phyloP scores from a whole-genome alignment of 2,888 invertebrate genomes.

The Iphiclides podalirius region DNA sequence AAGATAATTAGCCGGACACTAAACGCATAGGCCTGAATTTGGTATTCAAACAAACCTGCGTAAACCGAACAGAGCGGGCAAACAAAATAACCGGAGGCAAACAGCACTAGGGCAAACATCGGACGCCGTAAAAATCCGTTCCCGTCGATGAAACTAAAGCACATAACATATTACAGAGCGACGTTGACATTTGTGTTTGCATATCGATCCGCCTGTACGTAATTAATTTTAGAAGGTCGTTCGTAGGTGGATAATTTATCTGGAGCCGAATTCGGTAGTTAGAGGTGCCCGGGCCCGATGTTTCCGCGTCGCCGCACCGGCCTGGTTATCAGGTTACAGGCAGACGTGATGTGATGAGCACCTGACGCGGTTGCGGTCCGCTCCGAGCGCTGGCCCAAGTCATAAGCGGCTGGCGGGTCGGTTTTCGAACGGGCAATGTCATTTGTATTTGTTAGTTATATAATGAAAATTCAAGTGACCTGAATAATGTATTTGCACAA shows the following conservation, averaged over 20 bases:
- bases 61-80: not conserved
- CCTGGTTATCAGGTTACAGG: conserved; percentile 35
- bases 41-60: conserved; percentile 4
- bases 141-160: conserved; percentile 9
- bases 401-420: not conserved
- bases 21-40: too few species aligned
- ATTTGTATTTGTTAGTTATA: too few species aligned
- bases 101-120: conserved; percentile 11
- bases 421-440: too few species aligned
- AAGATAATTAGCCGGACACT: too few species aligned
- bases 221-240: conserved; percentile 19
- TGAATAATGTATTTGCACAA: too few species aligned
- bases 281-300: conserved; percentile 21
- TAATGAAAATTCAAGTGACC: too few species aligned
- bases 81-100: conserved; percentile 14
- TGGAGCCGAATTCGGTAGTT: conserved; percentile 31
- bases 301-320: conserved; percentile 23
- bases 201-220: conserved; percentile 11
- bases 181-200: conserved; percentile 11
- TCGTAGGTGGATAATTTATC: conserved; percentile 20
- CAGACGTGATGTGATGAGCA: conserved; percentile 32
- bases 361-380: conserved; percentile 30
- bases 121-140: conserved; percentile 3
- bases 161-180: conserved; percentile 13
- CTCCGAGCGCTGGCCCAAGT: conserved; percentile 11